Base-by-base conservation (phyloP, 2,797 vertebrate species). In the Galagoides demidoff region DNA sequence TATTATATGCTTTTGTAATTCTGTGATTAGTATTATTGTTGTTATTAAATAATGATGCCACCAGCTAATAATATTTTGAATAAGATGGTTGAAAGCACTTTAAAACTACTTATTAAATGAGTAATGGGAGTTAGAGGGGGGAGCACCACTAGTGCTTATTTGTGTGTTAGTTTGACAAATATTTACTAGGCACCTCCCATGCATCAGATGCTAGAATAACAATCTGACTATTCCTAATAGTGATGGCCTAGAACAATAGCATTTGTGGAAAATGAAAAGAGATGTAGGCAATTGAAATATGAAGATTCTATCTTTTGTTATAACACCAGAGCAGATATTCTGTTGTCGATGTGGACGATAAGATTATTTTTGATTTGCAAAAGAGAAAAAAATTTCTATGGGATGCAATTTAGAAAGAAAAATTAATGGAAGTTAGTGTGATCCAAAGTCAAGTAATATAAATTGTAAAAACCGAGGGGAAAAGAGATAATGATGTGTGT, bases 351-450 rank as follows among this genome's bases (percentile, higher is more conserved):
- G 9, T 27, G 49, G 89, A 31, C 61, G 43, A 27, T 78, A 55
- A 94, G 39, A 73, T 64, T 93, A 57, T 77, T 84, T 95, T 81
- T 82, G 59, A 73, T 3, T 78, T 59, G n/a, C 43, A 39, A 59
- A 83, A 55, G 37, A 13, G 59, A n/a, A 43, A 43, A 82, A 91
- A 31, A 1, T 49, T 70, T 68, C 39, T 34, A 9, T 45, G 87
- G 19, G 61, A 25, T 31, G 25, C 31, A 3, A n/a, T 66, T 68
- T 71, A 71, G 61, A 79, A 87, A 74, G 57, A 85, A 92, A 94
- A 92, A 52, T 74, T 83, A 89, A 29, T 86, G 70, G 37, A 83
- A 90, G 57, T 85, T 91, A 70, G 61, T 92, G 23, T 87, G 11
- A 74, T 37, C 25, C n/a, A 88, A 76, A 85, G 45, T 71, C 43